These are phyloP conservation scores for Glossophaga mutica DNA, from an alignment of 2,797 vertebrate genomes.

Conservation along the genomic window DNA sequence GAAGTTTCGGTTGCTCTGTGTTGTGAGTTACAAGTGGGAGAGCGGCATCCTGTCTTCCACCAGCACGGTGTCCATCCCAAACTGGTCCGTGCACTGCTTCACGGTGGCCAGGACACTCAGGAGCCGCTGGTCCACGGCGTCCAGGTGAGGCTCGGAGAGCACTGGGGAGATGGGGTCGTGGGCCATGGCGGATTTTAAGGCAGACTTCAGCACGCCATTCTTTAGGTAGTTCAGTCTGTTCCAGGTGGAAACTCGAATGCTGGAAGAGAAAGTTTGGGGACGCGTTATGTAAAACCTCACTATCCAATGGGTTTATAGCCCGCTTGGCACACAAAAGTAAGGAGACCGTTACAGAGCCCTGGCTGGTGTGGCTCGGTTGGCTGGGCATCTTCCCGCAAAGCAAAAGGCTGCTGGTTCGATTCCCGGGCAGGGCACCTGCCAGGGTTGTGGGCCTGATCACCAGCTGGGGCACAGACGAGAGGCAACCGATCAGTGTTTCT, in stretches of 20 bases:
- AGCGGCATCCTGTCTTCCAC: conserved; percentile 98
- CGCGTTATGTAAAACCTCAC: not conserved
- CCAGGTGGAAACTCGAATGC: conserved; percentile 97
- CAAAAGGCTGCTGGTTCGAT: not conserved
- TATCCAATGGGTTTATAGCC: not conserved
- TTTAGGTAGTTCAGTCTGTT: conserved; percentile 94
- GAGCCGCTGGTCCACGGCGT: conserved; percentile 93
- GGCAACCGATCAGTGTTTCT: not conserved
- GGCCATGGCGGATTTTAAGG: conserved; percentile 89
- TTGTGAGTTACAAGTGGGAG: conserved; percentile 88
- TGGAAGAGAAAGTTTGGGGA: conserved; percentile 77
- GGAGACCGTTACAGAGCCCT: not conserved
- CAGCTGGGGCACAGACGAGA: not conserved
- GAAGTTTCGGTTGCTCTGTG: conserved; percentile 63
- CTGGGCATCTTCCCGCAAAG: not conserved
- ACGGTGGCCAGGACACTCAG: conserved; percentile 90
- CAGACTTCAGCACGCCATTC: conserved; percentile 89
- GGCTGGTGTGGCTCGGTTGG: not conserved
- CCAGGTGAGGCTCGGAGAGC: conserved; percentile 89
- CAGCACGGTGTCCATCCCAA: conserved; percentile 91
- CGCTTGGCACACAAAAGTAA: not conserved
- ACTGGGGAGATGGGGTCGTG: conserved; percentile 93
- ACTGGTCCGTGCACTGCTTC: conserved; percentile 95
- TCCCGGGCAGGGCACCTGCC: not conserved
- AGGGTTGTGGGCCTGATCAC: not conserved